Percentiles rank a stretch among this genome's conserved stretches.
phyloP scores from a whole-genome alignment of 2,113 vertebrate species.

The Hassar affinis region DNA sequence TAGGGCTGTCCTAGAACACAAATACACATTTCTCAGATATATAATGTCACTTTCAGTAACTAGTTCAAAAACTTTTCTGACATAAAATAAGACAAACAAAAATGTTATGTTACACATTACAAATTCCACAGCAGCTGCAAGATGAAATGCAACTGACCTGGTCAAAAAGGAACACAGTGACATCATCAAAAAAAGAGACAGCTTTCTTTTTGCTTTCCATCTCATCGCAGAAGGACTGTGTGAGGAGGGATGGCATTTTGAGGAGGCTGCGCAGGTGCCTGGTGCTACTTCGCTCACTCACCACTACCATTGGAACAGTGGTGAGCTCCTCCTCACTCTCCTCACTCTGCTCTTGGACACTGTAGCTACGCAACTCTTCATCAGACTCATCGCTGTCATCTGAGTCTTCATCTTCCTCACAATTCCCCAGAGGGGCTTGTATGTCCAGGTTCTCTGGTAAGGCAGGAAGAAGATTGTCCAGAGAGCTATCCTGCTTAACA shows the following conservation, averaged over 20 bases:
- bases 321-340: conserved; percentile 88
- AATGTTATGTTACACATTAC: not conserved
- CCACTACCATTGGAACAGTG: conserved; percentile 80
- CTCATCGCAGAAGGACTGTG: conserved; percentile 82
- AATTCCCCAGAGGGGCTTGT: conserved; percentile 69
- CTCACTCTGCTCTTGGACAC: conserved; percentile 88
- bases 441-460: conserved; percentile 65
- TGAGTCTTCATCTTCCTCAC: conserved; percentile 82
- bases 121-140: not conserved
- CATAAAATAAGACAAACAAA: not conserved
- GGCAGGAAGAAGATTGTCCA: conserved; percentile 54
- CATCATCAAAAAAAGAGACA: conserved; percentile 94
- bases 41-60: not conserved
- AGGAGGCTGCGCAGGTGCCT: conserved; percentile 88
- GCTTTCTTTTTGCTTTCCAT: conserved; percentile 93
- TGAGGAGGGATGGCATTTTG: conserved; percentile 85
- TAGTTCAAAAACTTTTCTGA: not conserved
- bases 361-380: conserved; percentile 91
- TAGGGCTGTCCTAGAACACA: conserved; percentile 86
- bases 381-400: conserved; percentile 93
- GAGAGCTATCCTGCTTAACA: conserved; percentile 71
- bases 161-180: conserved; percentile 98
- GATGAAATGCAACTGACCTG: conserved; percentile 76
- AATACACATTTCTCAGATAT: conserved; percentile 7
- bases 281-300: conserved; percentile 84